Conservation (phyloP, 2,113 vertebrate genomes). For the Malurus melanocephalus region DNA sequence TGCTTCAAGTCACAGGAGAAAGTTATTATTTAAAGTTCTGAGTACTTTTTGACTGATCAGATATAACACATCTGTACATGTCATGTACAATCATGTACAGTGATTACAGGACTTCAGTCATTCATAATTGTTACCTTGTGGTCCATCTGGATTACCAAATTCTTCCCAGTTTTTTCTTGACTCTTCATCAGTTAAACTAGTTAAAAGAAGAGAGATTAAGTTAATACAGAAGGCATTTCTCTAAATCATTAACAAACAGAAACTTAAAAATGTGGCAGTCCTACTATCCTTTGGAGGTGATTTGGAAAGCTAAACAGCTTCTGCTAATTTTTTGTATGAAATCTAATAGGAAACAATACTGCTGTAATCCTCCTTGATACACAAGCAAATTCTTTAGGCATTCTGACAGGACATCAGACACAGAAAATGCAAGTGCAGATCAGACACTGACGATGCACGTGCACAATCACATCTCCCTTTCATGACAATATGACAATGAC, state of each 20-base stretch:
- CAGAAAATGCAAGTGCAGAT: not conserved
- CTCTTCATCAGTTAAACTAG: constrained; percentile 93
- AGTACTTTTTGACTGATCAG: not conserved
- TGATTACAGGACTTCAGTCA: not conserved
- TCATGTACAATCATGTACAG: too few species aligned
- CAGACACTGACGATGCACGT: not conserved
- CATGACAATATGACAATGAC: not conserved
- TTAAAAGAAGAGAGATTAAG: not conserved
- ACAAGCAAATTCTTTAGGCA: not conserved
- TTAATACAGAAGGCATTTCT: not conserved
- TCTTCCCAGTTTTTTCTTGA: constrained; percentile 90
- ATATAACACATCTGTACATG: not conserved
- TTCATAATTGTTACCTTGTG: constrained; percentile 78
- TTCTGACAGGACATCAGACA: not conserved
- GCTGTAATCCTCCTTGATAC: not conserved
- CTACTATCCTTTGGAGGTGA: not conserved
- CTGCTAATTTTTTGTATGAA: not conserved
- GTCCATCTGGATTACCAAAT: constrained; percentile 95
- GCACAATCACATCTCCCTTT: not conserved
- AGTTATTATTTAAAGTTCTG: not conserved
- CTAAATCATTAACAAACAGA: not conserved
- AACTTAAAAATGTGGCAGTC: not conserved
- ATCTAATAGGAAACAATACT: not conserved
- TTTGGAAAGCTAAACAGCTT: not conserved
- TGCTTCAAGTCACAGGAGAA: not conserved